Evolutionary conservation across 2,888 invertebrate genomes (phyloP), one percentile per base, ranked within the genome.

Genomic region (Rhogogaster chlorosoma): DNA sequence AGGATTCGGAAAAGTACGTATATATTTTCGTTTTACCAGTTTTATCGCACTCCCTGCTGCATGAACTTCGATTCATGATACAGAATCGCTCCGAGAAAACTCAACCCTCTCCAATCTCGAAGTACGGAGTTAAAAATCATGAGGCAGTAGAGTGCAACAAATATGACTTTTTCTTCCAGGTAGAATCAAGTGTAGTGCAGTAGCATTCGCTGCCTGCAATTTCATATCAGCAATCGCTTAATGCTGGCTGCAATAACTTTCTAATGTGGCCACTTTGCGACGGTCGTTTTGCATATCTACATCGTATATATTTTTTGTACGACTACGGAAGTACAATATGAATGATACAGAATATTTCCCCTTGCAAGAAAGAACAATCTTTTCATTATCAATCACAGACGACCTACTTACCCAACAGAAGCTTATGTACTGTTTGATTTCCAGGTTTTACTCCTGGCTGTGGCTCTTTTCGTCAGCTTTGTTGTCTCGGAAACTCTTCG

Each of bases 401-500:
- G 67, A 67, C 26, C 12, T 15, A n/a, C 5, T 12, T 45, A 6
- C 75, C 12, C 32, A 32, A 7, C 32, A 29, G 18, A 77, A 29
- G n/a, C 26, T 80, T 3, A 80, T 9, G 10, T 12, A 32, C 32
- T n/a, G 9, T 29, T 22, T 36, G 9, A 80, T 38, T 61, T 61
- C 15, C 80, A 80, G 80, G 61, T 80, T 36, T 5, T 61, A 32
- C 38, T 80, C 1, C 12, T 38, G 15, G 61, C 36, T 6, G 38
- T 61, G 36, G 61, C 38, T 61, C 57, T 80, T 22, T 80, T 61
- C 22, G 80, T 32, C 5, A 80, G 80, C 61, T 38, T 80, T 18
- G 80, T 61, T 61, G 80, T 61, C 7, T 57, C 80, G 32, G 80
- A 80, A 80, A 38, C 80, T 38, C 53, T 77, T 5, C 49, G 77